Evolutionary conservation across 2,113 vertebrate species (phyloP).

Genomic region (Paratilapia polleni): DNA sequence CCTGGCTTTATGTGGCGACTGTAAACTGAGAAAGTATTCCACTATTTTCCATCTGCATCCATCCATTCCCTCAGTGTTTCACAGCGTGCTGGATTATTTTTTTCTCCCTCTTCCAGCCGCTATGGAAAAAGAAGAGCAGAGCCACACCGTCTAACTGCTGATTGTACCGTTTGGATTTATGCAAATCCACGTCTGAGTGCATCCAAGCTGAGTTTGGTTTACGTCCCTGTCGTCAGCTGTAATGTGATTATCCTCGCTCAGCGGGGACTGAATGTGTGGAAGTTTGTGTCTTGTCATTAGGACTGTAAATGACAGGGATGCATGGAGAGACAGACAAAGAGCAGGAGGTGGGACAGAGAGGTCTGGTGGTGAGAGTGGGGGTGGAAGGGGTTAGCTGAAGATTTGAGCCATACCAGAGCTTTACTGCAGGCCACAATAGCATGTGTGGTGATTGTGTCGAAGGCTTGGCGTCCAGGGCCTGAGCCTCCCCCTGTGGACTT

Average conservation of each 20-base stretch:
- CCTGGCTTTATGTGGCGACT: slow-evolving; percentile 66
- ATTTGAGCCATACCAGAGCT: slow-evolving; percentile 67
- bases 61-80: slow-evolving; percentile 48
- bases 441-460: slow-evolving; percentile 78
- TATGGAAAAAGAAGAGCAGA: slow-evolving; percentile 62
- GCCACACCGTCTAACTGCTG: slow-evolving; percentile 49
- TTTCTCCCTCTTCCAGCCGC: slow-evolving; percentile 19
- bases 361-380: slow-evolving; percentile 20
- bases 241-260: slow-evolving; percentile 64
- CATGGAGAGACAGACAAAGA: slow-evolving; percentile 50
- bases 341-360: slow-evolving; percentile 9
- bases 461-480: slow-evolving; percentile 68
- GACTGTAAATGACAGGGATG: slow-evolving; percentile 72
- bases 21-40: slow-evolving; percentile 67
- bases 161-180: slow-evolving; percentile 64
- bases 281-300: slow-evolving; percentile 74
- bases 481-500: slow-evolving; percentile 61
- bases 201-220: slow-evolving; percentile 50
- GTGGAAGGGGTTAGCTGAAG: slow-evolving; percentile 41
- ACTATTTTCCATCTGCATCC: slow-evolving; percentile 68
- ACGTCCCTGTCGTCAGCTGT: slow-evolving; percentile 49
- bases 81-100: slow-evolving; percentile 54
- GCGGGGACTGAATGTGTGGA: slow-evolving; percentile 62
- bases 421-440: slow-evolving; percentile 75
- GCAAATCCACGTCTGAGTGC: slow-evolving; percentile 58